Evolutionary conservation across 23 tunicate species (phyloP).

Genomic region (Ascidia mentula): DNA sequence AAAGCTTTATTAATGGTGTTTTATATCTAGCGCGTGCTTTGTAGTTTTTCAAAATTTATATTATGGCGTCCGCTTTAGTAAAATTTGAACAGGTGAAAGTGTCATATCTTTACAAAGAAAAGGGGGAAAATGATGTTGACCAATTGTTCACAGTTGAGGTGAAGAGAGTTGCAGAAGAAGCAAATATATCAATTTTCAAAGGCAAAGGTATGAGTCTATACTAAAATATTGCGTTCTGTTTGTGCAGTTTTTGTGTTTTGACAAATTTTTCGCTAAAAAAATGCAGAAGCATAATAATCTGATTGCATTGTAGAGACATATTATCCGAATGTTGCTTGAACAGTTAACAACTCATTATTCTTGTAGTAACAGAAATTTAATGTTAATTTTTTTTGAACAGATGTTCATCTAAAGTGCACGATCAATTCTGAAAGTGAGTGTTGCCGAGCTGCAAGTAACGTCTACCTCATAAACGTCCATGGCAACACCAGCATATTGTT

Average conservation of each 20-base stretch:
- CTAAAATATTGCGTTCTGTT: too few relatives aligned
- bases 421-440: constrained; percentile 53
- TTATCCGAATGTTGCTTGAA: too few relatives aligned
- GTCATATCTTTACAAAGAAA: constrained; percentile 37
- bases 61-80: constrained; percentile 51
- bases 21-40: too few relatives aligned
- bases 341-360: too few relatives aligned
- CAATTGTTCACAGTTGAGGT: constrained; percentile 46
- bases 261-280: too few relatives aligned
- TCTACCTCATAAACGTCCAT: constrained; percentile 68
- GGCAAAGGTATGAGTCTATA: constrained; percentile 23
- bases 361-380: neutral
- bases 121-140: constrained; percentile 21
- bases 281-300: too few relatives aligned
- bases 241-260: too few relatives aligned
- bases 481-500: constrained; percentile 64
- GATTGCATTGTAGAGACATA: too few relatives aligned
- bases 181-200: constrained; percentile 31
- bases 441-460: constrained; percentile 46
- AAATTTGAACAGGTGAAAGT: constrained; percentile 48
- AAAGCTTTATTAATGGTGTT: too few relatives aligned
- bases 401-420: constrained; percentile 55
- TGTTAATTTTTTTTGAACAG: constrained; percentile 15
- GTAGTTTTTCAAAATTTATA: constrained; percentile 1
- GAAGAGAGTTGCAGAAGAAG: constrained; percentile 70